Conservation (phyloP, 2,113 vertebrate genomes). For the Picathartes gymnocephalus region DNA sequence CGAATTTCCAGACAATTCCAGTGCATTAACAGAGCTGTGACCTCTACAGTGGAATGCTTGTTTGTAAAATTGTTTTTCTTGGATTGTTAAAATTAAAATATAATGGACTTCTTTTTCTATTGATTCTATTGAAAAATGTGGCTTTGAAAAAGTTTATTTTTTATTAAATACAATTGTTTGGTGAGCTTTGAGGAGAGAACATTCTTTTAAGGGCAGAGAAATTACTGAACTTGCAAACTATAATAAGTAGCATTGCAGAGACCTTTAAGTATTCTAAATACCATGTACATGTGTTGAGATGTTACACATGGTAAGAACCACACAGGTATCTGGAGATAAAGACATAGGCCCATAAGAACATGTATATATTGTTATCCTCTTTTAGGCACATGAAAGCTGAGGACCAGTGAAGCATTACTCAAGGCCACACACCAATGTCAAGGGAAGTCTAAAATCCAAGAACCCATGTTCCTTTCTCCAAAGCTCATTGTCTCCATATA, state of each 20-base stretch:
- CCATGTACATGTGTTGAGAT: neutral
- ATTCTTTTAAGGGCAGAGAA: slow-evolving; percentile 31
- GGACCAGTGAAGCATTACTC: neutral
- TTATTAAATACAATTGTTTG: slow-evolving; percentile 14
- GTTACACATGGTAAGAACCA: neutral
- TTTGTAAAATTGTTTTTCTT: slow-evolving; percentile 49
- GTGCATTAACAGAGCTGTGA: slow-evolving; percentile 1
- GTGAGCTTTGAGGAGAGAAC: slow-evolving; percentile 10
- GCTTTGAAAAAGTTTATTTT: slow-evolving; percentile 50
- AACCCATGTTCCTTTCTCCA: slow-evolving; percentile 5
- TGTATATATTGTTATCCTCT: neutral
- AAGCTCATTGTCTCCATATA: neutral
- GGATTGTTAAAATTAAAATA: slow-evolving; percentile 36
- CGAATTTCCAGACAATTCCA: neutral
- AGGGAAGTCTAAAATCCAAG: neutral
- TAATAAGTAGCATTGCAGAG: neutral
- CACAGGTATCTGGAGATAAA: neutral
- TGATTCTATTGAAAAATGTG: no score
- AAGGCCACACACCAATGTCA: neutral
- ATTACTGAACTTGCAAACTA: neutral
- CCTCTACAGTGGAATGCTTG: slow-evolving; percentile 9
- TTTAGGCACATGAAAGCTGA: neutral
- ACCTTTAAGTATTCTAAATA: neutral
- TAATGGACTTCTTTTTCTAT: neutral
- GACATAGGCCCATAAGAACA: neutral